A percentile compares a stretch with the other conserved stretches of the same genome.
Conservation (phyloP, 2,797 vertebrate genomes). For the Gambusia yucatana region DNA sequence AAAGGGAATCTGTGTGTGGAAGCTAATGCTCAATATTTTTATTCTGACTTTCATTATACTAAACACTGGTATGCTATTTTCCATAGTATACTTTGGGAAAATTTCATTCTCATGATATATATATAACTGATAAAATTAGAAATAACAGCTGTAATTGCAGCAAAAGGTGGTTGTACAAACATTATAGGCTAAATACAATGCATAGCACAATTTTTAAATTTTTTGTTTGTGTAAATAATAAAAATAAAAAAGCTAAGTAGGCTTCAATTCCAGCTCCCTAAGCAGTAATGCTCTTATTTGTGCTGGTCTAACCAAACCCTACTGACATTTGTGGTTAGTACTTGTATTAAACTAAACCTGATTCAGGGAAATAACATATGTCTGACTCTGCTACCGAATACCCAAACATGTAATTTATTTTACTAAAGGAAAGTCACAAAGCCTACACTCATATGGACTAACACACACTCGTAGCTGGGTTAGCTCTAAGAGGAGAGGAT, state of each 20-base stretch:
- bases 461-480: neutral
- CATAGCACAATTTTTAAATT: neutral
- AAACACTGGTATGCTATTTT: neutral
- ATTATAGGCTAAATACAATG: neutral
- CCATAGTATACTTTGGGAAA: neutral
- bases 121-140: neutral
- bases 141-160: neutral
- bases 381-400: neutral
- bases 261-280: neutral
- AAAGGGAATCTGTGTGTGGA: neutral
- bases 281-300: neutral
- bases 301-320: neutral
- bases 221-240: neutral
- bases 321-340: neutral
- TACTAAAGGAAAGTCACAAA: neutral
- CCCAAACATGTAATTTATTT: neutral
- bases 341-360: neutral
- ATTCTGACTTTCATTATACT: neutral
- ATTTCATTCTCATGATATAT: neutral
- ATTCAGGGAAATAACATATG: neutral
- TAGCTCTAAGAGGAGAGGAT: neutral
- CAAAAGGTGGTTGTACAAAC: neutral
- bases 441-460: neutral
- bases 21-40: neutral
- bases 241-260: neutral